Conservation (phyloP, 2,888 invertebrate genomes). For the Cotesia congregata region DNA sequence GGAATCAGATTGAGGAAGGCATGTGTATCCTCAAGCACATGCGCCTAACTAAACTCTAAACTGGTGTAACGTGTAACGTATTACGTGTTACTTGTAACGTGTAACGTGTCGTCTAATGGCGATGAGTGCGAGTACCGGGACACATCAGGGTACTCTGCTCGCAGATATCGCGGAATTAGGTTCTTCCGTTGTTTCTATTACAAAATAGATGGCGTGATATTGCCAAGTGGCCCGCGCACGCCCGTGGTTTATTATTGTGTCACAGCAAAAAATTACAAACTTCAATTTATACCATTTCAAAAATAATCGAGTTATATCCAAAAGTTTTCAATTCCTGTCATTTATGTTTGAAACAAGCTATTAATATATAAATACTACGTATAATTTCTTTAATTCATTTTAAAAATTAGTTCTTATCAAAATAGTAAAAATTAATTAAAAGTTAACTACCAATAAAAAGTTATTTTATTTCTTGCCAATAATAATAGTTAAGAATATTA, state of each 20-base stretch:
- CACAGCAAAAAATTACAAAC: conserved; percentile 2
- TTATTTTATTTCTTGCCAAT: background rate
- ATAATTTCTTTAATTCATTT: too few species aligned
- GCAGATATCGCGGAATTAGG: conserved; percentile 62
- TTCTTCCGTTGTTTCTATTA: conserved; percentile 69
- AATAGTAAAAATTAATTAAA: too few species aligned
- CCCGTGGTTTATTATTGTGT: conserved; percentile 41
- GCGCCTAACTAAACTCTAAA: conserved; percentile 42
- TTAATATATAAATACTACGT: too few species aligned
- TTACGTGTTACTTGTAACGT: conserved; percentile 18
- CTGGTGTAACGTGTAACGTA: too few species aligned
- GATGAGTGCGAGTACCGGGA: conserved; percentile 55
- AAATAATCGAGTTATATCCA: background rate
- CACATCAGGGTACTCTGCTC: conserved; percentile 17
- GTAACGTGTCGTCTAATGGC: conserved; percentile 62
- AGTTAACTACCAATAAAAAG: too few species aligned
- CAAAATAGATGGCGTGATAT: conserved; percentile 69
- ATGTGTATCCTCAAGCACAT: conserved; percentile 30
- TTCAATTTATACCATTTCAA: background rate
- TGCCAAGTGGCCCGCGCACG: conserved; percentile 55
- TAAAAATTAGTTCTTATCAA: too few species aligned
- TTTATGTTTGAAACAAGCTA: too few species aligned
- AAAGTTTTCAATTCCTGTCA: background rate
- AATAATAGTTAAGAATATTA: too few species aligned
- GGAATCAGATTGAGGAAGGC: conserved; percentile 2